Percentiles rank a stretch among this genome's conserved stretches.
phyloP scores from a whole-genome alignment of 2,888 invertebrate genomes.

The Homarus gammarus region DNA sequence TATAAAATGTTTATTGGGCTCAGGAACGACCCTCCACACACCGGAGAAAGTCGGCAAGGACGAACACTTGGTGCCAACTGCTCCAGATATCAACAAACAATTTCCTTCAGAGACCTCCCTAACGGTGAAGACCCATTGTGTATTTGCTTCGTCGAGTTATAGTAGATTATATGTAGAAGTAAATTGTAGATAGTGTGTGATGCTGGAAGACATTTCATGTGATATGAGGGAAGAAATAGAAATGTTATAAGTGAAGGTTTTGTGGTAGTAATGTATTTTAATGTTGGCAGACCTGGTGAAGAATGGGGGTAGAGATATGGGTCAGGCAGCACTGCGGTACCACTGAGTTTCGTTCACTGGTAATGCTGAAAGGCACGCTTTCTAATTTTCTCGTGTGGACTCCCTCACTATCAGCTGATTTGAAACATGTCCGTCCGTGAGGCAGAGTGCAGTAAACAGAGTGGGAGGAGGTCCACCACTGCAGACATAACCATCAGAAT shows the following conservation, averaged over 20 bases:
- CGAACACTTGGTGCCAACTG: slow-evolving; percentile 44
- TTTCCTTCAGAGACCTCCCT: neutral
- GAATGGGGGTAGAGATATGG: slow-evolving; percentile 56
- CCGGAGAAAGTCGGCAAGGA: slow-evolving; percentile 60
- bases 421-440: neutral
- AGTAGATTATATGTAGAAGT: too few relatives aligned
- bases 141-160: neutral
- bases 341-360: slow-evolving; percentile 11
- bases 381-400: neutral
- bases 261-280: too few relatives aligned
- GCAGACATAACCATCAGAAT: neutral
- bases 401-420: neutral
- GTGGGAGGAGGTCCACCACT: too few relatives aligned
- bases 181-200: neutral
- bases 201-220: neutral
- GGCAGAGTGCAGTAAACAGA: neutral
- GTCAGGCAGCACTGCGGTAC: slow-evolving; percentile 27
- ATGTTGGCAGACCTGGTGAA: slow-evolving; percentile 30
- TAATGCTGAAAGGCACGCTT: slow-evolving; percentile 18
- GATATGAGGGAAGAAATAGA: too few relatives aligned
- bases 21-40: neutral
- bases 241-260: too few relatives aligned
- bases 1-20: neutral
- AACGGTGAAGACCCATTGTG: neutral
- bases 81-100: slow-evolving; percentile 41